These are phyloP conservation scores for Drosophila neotestacea DNA, from an alignment of 2,888 invertebrate species.

Conservation along the genomic window DNA sequence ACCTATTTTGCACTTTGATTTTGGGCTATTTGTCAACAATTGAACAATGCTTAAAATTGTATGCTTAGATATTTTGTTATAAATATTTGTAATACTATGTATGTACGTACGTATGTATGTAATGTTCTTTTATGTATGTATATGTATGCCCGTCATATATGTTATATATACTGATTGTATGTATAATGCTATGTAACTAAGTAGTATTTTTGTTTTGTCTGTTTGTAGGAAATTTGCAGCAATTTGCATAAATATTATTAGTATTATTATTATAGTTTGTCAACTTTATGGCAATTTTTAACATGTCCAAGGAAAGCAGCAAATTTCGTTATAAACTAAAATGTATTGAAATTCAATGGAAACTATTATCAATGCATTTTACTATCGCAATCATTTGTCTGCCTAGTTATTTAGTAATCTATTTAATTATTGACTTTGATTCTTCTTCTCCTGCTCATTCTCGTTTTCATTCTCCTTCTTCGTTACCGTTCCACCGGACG, in stretches of 20 bases:
- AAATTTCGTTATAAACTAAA: neutral
- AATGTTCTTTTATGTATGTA: too few species aligned
- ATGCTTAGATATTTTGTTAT: slow-evolving; percentile 7
- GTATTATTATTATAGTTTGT: slow-evolving; percentile 10
- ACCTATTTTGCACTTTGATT: slow-evolving; percentile 19
- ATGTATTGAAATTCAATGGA: neutral
- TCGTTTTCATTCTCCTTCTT: neutral
- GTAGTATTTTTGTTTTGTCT: slow-evolving; percentile 44
- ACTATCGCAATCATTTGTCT: neutral
- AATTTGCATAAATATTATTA: slow-evolving; percentile 46
- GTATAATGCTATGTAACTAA: slow-evolving; percentile 27
- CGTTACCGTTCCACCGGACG: slow-evolving; percentile 58
- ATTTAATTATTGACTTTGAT: slow-evolving; percentile 44
- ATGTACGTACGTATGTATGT: slow-evolving; percentile 1
- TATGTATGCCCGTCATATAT: slow-evolving; percentile 1
- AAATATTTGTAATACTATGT: slow-evolving; percentile 12
- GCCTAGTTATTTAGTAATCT: slow-evolving; percentile 6
- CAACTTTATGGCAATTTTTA: slow-evolving; percentile 7
- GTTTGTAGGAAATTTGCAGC: slow-evolving; percentile 71
- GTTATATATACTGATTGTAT: slow-evolving; percentile 6
- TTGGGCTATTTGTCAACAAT: slow-evolving; percentile 58
- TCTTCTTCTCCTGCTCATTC: neutral
- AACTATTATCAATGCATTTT: slow-evolving; percentile 1
- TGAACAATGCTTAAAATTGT: slow-evolving; percentile 46
- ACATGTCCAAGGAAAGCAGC: slow-evolving; percentile 5